Base-by-base conservation (phyloP, 1,140 invertebrate genomes). In the Drosophila sturtevanti region DNA sequence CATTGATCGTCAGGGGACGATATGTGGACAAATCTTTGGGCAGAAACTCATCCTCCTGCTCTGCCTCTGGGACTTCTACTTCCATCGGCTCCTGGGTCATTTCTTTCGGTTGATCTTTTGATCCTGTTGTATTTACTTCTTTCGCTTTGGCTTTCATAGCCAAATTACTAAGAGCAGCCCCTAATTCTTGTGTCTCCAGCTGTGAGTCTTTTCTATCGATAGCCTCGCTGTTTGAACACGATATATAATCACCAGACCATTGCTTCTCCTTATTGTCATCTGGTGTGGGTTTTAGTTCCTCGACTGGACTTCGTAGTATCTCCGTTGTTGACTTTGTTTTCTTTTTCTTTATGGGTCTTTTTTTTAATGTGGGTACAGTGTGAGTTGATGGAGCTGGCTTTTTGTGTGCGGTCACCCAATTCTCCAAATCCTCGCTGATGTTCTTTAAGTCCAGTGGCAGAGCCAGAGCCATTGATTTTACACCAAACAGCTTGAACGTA, bases 41-140 rank as follows among this genome's bases (percentile, higher is more conserved):
- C 52, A 90, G 27, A 55, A 90, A 90, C 1, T 90, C 79, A 37
- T 90, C 81, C 5, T 62, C 72, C 27, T 72, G 72, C 11, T 24
- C 14, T 9, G 12, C 1, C 1, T 18, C 16, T 7, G 27, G 10
- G 5, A 54, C 6, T 4, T 77, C 76, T 10, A 69, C 16, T 21
- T 81, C 70, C 71, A 80, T 78, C 0, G 6, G 67, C 0, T 84
- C 62, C 11, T 22, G 1, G 12, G 5, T n/a, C 0, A 65, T 27
- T 2, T 56, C 44, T 0, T 16, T 27, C 22, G 37, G 27, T 35
- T 16, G n/a, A 0, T 12, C 6, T 7, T 48, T 52, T 11, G 11
- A 35, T 9, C 38, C 14, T 3, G 6, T 12, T 4, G 4, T 3
- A 5, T 35, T 9, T 48, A 12, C 10, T 7, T 24, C 11, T 18